Evolutionary conservation across 2,888 invertebrate genomes (phyloP), one percentile per base, ranked within the genome.

Genomic region (Eupithecia centaureata): DNA sequence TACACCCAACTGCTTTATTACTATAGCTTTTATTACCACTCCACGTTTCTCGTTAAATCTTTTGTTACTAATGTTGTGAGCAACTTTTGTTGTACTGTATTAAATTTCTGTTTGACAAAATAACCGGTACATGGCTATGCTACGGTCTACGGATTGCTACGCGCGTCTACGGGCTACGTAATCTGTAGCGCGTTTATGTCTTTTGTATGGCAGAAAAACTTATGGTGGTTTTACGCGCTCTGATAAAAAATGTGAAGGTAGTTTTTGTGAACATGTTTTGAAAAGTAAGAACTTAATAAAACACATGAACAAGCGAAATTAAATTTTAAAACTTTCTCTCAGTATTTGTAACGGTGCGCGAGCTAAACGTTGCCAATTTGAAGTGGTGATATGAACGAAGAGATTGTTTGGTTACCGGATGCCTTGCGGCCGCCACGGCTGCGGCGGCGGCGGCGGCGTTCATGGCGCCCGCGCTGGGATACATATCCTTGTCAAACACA

Each of bases 401-500:
- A 66, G 76, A 77, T 73, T 79, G 77, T 77, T 78, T 74, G 73
- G 96, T 96, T 94, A 97, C 97, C 96, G 97, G 97, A 95, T 97
- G 97, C 93, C 97, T 95, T 76, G 97, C 96, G 92, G 96, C 96
- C 92, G 96, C 96, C 88, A 95, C 96, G 85, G 95, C 97, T 87
- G 96, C 97, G 86, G 96, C 96, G 87, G 96, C 96, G 88, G 96
- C 96, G 91, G 96, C 96, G 91, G 96, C 96, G 94, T 96, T 97
- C 95, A 96, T 97, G 73, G 94, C 94, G 94, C 96, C 96, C 94
- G 96, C 96, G 94, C 96, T 96, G 77, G 96, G 96, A 95, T 96
- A 97, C 97, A 97, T 97, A 93, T 94, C 94, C 89, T 86, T 89
- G 93, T 94, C 90, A 94, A 90, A 90, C 90, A 88, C 89, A 86